These are phyloP conservation scores for Clunio marinus DNA, from an alignment of 2,888 invertebrate species.

Conservation along the genomic window DNA sequence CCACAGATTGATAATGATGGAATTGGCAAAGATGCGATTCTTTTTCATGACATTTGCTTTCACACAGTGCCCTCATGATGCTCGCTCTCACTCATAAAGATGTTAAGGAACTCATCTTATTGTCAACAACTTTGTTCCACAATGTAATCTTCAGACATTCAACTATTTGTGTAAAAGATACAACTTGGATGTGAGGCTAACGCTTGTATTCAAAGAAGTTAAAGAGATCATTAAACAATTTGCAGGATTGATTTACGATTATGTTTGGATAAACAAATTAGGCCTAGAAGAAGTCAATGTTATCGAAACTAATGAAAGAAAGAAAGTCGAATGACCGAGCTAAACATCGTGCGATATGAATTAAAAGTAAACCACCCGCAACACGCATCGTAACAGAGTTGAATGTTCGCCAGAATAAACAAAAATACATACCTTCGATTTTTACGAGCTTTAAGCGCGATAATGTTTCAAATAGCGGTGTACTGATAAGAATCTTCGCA, in stretches of 20 bases:
- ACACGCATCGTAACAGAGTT: conserved; percentile 6
- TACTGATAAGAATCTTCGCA: conserved; percentile 6
- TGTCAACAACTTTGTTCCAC: conserved; percentile 26
- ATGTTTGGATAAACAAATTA: no score
- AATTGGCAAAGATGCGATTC: no score
- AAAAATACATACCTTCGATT: background rate
- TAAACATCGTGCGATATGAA: no score
- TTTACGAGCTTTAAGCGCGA: background rate
- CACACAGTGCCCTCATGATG: background rate
- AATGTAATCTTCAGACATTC: conserved; percentile 21
- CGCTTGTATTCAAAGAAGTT: background rate
- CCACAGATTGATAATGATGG: no score
- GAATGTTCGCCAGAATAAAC: background rate
- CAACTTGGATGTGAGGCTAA: background rate
- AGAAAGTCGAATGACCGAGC: no score
- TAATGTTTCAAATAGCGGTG: background rate
- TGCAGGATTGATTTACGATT: background rate
- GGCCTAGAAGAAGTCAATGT: background rate
- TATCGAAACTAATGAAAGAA: background rate
- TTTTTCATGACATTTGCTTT: no score
- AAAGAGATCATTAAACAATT: no score
- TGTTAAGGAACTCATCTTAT: conserved; percentile 34
- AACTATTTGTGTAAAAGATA: background rate
- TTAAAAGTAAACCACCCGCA: background rate
- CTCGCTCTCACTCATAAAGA: background rate